phyloP scores from a whole-genome alignment of 2,888 invertebrate species.

The Desoria tigrina region DNA sequence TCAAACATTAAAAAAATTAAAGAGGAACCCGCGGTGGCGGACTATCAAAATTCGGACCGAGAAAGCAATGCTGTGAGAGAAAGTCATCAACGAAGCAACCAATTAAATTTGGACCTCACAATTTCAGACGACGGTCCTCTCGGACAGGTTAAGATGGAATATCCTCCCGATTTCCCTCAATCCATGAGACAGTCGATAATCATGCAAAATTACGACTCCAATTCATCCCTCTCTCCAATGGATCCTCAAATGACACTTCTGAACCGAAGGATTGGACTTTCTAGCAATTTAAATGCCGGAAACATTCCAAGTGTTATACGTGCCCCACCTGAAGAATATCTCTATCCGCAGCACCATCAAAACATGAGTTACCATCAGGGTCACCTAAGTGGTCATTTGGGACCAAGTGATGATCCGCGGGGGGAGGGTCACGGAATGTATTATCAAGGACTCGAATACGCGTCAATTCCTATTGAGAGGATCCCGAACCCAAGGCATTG shows the following conservation, averaged over 20 bases:
- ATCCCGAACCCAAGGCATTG: constrained; percentile 47
- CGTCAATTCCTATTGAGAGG: constrained; percentile 43
- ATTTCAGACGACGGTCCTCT: too few species aligned
- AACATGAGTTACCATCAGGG: neutral
- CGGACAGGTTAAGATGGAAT: too few species aligned
- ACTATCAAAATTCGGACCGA: too few species aligned
- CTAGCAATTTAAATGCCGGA: neutral
- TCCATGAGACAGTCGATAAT: constrained; percentile 36
- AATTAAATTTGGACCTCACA: too few species aligned
- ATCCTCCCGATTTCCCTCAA: too few species aligned
- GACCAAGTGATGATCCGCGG: neutral
- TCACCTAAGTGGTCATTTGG: neutral
- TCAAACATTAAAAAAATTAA: too few species aligned
- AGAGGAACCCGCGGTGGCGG: too few species aligned
- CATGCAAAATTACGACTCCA: constrained; percentile 27
- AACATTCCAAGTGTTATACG: constrained; percentile 25
- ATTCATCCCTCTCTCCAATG: neutral
- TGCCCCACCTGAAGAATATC: constrained; percentile 39
- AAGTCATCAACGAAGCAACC: too few species aligned
- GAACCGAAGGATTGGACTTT: constrained; percentile 2
- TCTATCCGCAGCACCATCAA: constrained; percentile 31
- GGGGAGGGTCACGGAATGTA: neutral
- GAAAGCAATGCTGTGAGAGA: too few species aligned
- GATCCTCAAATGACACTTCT: neutral
- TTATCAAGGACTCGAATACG: constrained; percentile 30